Base-by-base conservation (phyloP, 2,888 invertebrate genomes). In the Polyploca ridens region DNA sequence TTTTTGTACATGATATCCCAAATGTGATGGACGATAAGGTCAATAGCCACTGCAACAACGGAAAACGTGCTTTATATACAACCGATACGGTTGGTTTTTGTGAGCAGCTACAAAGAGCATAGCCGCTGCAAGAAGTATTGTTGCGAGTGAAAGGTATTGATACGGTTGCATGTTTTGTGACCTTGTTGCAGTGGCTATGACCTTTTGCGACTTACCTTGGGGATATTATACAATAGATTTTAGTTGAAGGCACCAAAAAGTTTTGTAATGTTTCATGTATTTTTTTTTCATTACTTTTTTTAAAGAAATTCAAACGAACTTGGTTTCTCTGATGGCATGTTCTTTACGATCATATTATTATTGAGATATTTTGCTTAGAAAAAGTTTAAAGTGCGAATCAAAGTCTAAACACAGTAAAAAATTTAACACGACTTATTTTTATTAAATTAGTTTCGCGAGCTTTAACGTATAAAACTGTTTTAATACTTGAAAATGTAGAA, bases 1-100 rank as follows among this genome's bases (percentile, higher is more conserved):
- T 91, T 94, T 91, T 93, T 94, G 84, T 93, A 97, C 94, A 99
- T 96, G 86, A 99, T 97, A 95, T 99, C 99, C 96, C 98, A 97
- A 94, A 99, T 99, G 96, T 99, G 99, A 94, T 99, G 99, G 84
- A 99, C 99, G 95, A 99, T 99, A 93, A 99, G 96, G 95, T 99
- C 98, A 95, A 99, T 99, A 94, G 99, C 99, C 96, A 99, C 99
- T 99, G 97, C 95, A 98, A 97, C 95, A 96, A 94, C 93, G 91
- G 89, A 89, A 89, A 88, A 94, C 86, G 73, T 77, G 78, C 81
- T 89, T 91, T 93, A 91, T 54, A 88, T 70, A 67, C 74, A 66
- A 69, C 67, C 66, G 62, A 64, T 58, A 73, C 66, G 72, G 75
- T 76, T 66, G 76, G 14, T 38, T 19, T 61, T 41, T 73, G 74